Evolutionary conservation across 2,113 vertebrate species (phyloP), one percentile per base, ranked within the genome.

Genomic region (Xiphophorus hellerii): DNA sequence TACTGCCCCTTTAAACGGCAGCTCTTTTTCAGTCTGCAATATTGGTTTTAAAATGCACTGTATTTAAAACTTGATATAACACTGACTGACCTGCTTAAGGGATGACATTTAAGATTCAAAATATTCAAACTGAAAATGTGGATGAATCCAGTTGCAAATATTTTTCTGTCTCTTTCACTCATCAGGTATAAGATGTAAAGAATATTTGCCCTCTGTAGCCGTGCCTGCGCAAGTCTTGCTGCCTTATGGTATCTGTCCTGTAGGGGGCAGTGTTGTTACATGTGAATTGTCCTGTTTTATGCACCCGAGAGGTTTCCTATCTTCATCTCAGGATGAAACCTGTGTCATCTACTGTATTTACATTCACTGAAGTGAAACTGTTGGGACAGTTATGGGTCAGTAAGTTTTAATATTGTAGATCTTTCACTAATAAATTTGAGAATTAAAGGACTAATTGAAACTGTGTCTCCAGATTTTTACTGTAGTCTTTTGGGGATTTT

Each of bases 381-480:
- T 78, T 71, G 3, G 62, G 31, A 71, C 28, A 71, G 25, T 42
- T 66, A 9, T 78, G 66, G 64, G n/a, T 80, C 73, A 60, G 61
- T 71, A 31, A 74, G 37, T 77, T 66, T 78, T 10, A 54, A 51
- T 84, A 86, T 85, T 90, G 69, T 76, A 76, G 60, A 77, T 66
- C 27, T 78, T 73, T 58, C 51, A 58, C 51, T 73, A 73, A 83
- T 85, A 20, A 82, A 84, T 90, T 89, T 88, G 33, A 27, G 25
- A 93, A 92, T 90, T 91, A 93, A 93, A 92, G 62, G 72, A 89
- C 84, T 91, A 88, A 91, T 88, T 69, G 1, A 78, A 86, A 64
- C 75, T 58, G 4, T 17, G n/a, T 61, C 51, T 51, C 29, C 63
- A n/a, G 15, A 15, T 3, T 51, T 29, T 51, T 4, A 31, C 65